These are phyloP conservation scores for Calameuta idolon DNA, from an alignment of 2,888 invertebrate genomes.

Conservation along the genomic window DNA sequence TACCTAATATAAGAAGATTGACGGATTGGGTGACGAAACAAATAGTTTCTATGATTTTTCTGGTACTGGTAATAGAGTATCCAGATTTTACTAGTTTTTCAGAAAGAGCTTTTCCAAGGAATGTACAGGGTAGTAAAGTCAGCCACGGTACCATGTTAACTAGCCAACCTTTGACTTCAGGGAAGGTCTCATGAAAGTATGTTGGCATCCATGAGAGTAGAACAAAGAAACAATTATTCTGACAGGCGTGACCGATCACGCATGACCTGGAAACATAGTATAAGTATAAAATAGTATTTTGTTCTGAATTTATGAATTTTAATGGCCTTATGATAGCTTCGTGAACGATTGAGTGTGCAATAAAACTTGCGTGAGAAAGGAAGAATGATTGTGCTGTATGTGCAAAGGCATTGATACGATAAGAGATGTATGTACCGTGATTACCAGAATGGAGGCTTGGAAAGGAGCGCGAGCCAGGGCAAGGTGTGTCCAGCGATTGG, in stretches of 20 bases:
- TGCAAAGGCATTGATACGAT: neutral
- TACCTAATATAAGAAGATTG: slow-evolving; percentile 68
- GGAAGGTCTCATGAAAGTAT: slow-evolving; percentile 79
- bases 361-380: neutral
- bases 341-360: neutral
- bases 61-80: slow-evolving; percentile 69
- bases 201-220: slow-evolving; percentile 80
- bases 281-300: neutral
- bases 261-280: slow-evolving; percentile 71
- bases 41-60: slow-evolving; percentile 70
- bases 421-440: slow-evolving; percentile 33
- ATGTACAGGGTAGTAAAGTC: slow-evolving; percentile 74
- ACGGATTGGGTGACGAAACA: slow-evolving; percentile 70
- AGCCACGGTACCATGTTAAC: slow-evolving; percentile 81
- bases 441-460: slow-evolving; percentile 74
- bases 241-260: slow-evolving; percentile 77
- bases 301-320: neutral
- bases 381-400: neutral
- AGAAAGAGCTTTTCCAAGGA: slow-evolving; percentile 74
- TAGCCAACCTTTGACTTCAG: slow-evolving; percentile 77
- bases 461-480: slow-evolving; percentile 73
- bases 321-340: neutral
- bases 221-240: slow-evolving; percentile 80
- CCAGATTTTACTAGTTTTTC: slow-evolving; percentile 71
- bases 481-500: slow-evolving; percentile 64